Base-by-base conservation (phyloP, 2,797 vertebrate genomes). In the Orestias chungarensis region DNA sequence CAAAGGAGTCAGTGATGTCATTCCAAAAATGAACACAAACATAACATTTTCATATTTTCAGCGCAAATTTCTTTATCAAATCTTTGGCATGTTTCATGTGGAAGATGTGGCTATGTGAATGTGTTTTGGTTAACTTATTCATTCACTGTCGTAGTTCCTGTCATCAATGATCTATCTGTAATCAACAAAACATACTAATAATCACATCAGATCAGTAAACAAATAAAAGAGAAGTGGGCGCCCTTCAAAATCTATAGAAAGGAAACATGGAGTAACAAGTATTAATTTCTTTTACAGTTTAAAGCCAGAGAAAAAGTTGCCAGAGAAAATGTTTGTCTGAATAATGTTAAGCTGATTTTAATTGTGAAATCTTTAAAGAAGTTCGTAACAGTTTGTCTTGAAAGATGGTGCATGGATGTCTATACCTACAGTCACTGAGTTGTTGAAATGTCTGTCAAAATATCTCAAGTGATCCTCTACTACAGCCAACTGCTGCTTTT, bases 401-500 rank as follows among this genome's bases (percentile, higher is more conserved):
- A 38, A 66, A 42, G 64, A 65, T 65, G 73, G 67, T 47, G 25
- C 20, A 29, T 6, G 6, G 6, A 54, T 2, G 59, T 65, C 68
- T 47, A 6, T 40, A 23, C 25, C 78, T 43, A 54, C 62, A 59
- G 35, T 68, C 64, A 50, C 54, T 15, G 31, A 10, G 18, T 43
- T 50, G 10, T 75, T 75, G 70, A 75, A 44, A 25, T 68, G 76
- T 78, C 25, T 46, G 23, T 55, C 17, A 11, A 42, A 57, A 76
- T 64, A 80, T 68, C 55, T 68, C 64, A 55, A 27, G 33, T 61
- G 17, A 73, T 62, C 70, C 68, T 65, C 40, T 25, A 62, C 70
- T 44, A 23, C 31, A 70, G 25, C 31, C 44, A 43, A 25, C 25
- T 55, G 64, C 73, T 42, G 42, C 67, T 6, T 44, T 54, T 64